Conservation (phyloP, 2,888 invertebrate genomes). For the Zaprionus obscuricornis region DNA sequence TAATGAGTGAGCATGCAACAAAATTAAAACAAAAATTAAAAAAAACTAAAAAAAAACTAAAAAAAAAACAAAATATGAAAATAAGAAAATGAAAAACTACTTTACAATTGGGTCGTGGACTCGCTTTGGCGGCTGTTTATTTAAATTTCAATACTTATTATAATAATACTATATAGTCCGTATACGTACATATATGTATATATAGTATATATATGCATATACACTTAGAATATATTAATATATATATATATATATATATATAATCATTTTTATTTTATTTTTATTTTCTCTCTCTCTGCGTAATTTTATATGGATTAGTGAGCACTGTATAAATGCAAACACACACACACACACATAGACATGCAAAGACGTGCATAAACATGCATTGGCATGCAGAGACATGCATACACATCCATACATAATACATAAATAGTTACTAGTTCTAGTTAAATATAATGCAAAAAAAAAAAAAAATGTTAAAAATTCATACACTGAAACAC, state of each 20-base stretch:
- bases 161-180: too few species aligned
- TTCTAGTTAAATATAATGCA: slow-evolving; percentile 33
- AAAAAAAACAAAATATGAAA: background rate
- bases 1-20: slow-evolving; percentile 56
- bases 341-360: too few species aligned
- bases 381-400: too few species aligned
- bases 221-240: too few species aligned
- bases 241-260: too few species aligned
- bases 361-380: slow-evolving; percentile 2
- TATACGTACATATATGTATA: too few species aligned
- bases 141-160: too few species aligned
- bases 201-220: background rate
- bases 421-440: slow-evolving; percentile 16
- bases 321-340: too few species aligned
- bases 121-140: slow-evolving; percentile 36
- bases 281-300: background rate
- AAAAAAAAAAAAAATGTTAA: slow-evolving; percentile 51
- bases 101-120: slow-evolving; percentile 43
- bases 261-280: too few species aligned
- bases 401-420: slow-evolving; percentile 6
- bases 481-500: slow-evolving; percentile 33
- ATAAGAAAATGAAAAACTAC: slow-evolving; percentile 31
- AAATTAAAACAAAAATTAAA: too few species aligned
- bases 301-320: background rate
- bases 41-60: slow-evolving; percentile 24